These are phyloP conservation scores for Apamea crenata DNA, from an alignment of 2,888 invertebrate species.

Conservation along the genomic window DNA sequence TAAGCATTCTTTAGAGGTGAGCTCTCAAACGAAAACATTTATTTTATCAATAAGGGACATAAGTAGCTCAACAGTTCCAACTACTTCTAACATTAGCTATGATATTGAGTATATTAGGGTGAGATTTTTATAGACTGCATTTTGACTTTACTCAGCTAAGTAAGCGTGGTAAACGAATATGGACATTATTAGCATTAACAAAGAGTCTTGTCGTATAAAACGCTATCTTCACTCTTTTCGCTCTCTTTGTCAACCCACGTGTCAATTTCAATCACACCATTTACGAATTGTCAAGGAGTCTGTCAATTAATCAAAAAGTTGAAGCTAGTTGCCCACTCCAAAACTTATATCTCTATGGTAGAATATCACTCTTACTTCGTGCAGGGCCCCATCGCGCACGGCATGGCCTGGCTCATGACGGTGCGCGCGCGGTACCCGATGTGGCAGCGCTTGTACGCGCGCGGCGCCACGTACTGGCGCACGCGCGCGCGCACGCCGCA, in stretches of 20 bases:
- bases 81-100: not conserved
- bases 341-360: not conserved
- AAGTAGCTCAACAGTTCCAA: not conserved
- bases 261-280: not conserved
- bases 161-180: not conserved
- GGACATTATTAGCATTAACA: not conserved
- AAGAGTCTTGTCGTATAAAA: not conserved
- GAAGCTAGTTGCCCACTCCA: not conserved
- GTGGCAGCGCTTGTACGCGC: constrained; percentile 92
- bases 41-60: not conserved
- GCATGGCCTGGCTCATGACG: constrained; percentile 85
- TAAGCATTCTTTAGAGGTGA: not conserved
- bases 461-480: constrained; percentile 91
- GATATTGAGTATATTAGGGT: not conserved
- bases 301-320: not conserved
- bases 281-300: not conserved
- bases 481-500: constrained; percentile 93
- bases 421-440: constrained; percentile 83
- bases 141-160: not conserved
- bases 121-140: not conserved
- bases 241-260: not conserved
- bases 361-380: constrained; percentile 71
- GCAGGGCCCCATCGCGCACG: constrained; percentile 85
- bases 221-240: not conserved
- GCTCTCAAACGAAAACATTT: not conserved